Conservation (phyloP, 2,888 invertebrate species). For the Xylota sylvarum region DNA sequence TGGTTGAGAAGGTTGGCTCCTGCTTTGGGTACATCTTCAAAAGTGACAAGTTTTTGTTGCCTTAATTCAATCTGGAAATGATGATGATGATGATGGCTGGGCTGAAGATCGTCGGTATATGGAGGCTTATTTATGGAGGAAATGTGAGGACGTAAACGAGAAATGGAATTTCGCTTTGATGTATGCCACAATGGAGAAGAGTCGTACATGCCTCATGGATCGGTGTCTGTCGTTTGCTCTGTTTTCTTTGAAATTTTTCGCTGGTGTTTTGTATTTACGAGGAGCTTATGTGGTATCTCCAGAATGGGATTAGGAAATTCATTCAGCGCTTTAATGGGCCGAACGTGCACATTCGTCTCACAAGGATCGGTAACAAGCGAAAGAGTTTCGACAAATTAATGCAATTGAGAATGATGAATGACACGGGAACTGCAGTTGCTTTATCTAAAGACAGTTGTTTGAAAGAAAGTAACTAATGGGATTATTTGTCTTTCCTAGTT, state of each 20-base stretch:
- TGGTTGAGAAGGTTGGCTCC: constrained; percentile 48
- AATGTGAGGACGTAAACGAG: constrained; percentile 56
- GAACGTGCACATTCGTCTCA: constrained; percentile 57
- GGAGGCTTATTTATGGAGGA: constrained; percentile 71
- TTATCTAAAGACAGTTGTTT: neutral
- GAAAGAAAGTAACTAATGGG: neutral
- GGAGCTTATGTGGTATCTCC: constrained; percentile 41
- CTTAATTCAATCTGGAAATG: constrained; percentile 67
- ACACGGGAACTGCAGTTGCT: constrained; percentile 1
- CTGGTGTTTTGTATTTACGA: constrained; percentile 47
- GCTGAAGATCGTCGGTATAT: constrained; percentile 48
- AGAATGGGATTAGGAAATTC: constrained; percentile 55
- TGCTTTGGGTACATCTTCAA: constrained; percentile 73
- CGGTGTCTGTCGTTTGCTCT: constrained; percentile 60
- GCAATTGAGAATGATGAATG: constrained; percentile 74
- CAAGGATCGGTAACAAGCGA: constrained; percentile 71
- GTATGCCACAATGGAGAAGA: constrained; percentile 67
- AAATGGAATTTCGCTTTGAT: constrained; percentile 73
- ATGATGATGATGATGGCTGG: constrained; percentile 37
- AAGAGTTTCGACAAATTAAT: constrained; percentile 77
- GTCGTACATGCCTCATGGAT: constrained; percentile 57
- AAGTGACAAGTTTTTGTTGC: constrained; percentile 77
- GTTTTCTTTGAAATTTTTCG: constrained; percentile 44
- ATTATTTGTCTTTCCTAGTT: neutral
- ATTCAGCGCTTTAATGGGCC: constrained; percentile 55